Conservation (phyloP, 2,888 invertebrate genomes). For the Epirrhoe alternata region DNA sequence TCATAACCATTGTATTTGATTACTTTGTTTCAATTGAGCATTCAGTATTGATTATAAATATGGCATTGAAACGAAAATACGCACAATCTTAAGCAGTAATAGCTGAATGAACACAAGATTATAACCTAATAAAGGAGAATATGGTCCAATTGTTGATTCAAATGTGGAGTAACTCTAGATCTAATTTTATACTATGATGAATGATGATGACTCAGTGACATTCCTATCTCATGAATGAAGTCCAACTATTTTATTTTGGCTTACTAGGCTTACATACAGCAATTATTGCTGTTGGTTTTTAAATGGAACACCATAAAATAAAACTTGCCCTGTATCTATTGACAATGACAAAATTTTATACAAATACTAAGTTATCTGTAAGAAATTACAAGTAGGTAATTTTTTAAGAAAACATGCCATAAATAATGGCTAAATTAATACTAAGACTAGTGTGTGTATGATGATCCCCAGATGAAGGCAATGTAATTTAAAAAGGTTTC, state of each 20-base stretch:
- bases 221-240: conserved; percentile 47
- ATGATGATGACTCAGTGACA: conserved; percentile 48
- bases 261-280: not conserved
- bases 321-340: not conserved
- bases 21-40: conserved; percentile 32
- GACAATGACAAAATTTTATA: too few species aligned
- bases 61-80: conserved; percentile 26
- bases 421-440: too few species aligned
- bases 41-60: conserved; percentile 18
- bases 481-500: too few species aligned
- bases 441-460: too few species aligned
- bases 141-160: not conserved
- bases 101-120: not conserved
- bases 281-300: not conserved
- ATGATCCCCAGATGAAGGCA: too few species aligned
- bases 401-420: too few species aligned
- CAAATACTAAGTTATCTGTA: too few species aligned
- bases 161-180: conserved; percentile 40
- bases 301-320: not conserved
- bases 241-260: conserved; percentile 38
- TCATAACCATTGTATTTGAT: conserved; percentile 27
- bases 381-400: too few species aligned
- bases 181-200: conserved; percentile 46
- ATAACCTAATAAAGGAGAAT: not conserved
- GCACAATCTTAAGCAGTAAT: not conserved